Percentiles rank a stretch among this genome's conserved stretches.
phyloP scores from a whole-genome alignment of 2,797 vertebrate species.

The Myoxocephalus aenaeus region DNA sequence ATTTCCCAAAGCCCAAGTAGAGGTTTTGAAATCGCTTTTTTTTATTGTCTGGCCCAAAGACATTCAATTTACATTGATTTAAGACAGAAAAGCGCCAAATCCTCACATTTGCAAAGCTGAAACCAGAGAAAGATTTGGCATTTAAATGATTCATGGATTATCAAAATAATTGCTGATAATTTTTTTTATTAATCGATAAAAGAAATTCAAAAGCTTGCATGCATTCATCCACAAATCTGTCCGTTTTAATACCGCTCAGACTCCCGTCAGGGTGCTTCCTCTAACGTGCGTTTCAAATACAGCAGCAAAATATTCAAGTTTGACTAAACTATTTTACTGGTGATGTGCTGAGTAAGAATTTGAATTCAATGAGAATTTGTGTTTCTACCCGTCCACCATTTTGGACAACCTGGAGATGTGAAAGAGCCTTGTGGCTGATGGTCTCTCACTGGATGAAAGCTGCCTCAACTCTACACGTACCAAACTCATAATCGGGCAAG shows the following conservation, averaged over 20 bases:
- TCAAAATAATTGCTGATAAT: neutral
- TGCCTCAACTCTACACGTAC: conserved; percentile 22
- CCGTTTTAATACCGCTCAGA: neutral
- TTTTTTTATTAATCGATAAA: neutral
- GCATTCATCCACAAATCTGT: neutral
- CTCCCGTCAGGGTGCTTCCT: neutral
- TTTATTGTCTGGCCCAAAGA: neutral
- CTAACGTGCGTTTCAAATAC: neutral
- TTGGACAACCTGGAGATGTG: neutral
- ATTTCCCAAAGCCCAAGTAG: neutral
- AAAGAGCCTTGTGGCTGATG: conserved; percentile 17
- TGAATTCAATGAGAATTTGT: neutral
- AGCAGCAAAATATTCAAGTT: neutral
- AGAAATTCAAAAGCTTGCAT: neutral
- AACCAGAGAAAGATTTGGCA: neutral
- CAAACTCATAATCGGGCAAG: conserved; percentile 36
- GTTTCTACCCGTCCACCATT: neutral
- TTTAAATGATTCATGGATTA: neutral
- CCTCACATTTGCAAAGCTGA: neutral
- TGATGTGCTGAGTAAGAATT: neutral
- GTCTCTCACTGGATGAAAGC: conserved; percentile 23
- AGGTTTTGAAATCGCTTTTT: neutral
- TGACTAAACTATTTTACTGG: neutral
- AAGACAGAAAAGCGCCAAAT: neutral
- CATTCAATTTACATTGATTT: neutral